Conservation (phyloP, 2,113 vertebrate species). For the Pollimyrus isidori region DNA sequence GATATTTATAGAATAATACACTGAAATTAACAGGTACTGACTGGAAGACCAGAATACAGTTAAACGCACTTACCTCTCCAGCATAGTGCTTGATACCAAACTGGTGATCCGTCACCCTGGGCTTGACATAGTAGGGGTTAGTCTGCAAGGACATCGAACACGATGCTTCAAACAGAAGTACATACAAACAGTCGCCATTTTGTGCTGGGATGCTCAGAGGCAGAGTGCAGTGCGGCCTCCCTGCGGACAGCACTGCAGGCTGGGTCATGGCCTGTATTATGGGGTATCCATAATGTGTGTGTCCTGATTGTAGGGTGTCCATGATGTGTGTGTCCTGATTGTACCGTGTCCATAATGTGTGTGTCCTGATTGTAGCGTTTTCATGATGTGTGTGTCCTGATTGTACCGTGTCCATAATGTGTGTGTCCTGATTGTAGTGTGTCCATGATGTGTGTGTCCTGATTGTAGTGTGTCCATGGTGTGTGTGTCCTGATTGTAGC, state of each 20-base stretch:
- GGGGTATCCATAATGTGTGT: no score
- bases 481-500: not conserved
- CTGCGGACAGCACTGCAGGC: not conserved
- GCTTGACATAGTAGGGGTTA: constrained; percentile 83
- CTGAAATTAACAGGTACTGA: not conserved
- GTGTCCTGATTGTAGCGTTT: no score
- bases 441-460: no score
- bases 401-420: no score
- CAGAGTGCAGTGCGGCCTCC: not conserved
- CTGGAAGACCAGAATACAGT: not conserved
- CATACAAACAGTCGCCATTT: not conserved
- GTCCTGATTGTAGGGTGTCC: no score
- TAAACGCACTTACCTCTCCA: constrained; percentile 66
- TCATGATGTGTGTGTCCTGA: no score
- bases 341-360: no score
- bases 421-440: no score
- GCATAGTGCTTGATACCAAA: constrained; percentile 90
- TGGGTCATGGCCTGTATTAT: not conserved
- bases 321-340: no score
- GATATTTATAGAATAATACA: not conserved
- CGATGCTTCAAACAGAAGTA: not conserved
- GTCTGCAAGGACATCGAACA: constrained; percentile 55
- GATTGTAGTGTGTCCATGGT: not conserved
- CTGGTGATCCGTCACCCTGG: constrained; percentile 80
- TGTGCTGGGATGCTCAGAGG: not conserved